These are phyloP conservation scores for Eulemur macaco DNA, from an alignment of 2,113 vertebrate genomes.

Conservation along the genomic window DNA sequence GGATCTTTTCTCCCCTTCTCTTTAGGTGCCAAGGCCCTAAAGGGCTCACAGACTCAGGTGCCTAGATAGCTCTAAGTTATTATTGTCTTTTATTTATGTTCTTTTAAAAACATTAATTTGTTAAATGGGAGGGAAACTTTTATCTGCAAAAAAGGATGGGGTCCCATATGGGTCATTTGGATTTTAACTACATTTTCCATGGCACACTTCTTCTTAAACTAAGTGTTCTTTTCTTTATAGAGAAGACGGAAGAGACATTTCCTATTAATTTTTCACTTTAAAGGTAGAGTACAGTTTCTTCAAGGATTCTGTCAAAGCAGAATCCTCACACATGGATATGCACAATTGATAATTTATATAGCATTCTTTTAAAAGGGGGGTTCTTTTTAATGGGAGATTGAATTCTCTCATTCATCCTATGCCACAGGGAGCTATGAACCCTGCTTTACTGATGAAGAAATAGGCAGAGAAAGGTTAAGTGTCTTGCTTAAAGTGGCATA, in stretches of 20 bases:
- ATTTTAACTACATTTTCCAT: conserved; percentile 44
- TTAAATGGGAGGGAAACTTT: conserved; percentile 52
- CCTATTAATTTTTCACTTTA: conserved; percentile 15
- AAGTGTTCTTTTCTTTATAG: conserved; percentile 24
- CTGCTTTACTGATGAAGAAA: neutral
- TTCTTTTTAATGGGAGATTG: neutral
- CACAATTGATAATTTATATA: neutral
- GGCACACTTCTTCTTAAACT: neutral
- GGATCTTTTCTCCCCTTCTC: neutral
- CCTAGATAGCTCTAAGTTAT: conserved; percentile 50
- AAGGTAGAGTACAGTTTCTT: neutral
- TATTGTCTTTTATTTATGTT: conserved; percentile 64
- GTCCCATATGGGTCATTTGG: conserved; percentile 7
- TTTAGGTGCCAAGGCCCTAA: conserved; percentile 60
- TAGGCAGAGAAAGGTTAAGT: neutral
- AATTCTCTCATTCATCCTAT: neutral
- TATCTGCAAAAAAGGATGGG: conserved; percentile 36
- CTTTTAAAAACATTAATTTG: conserved; percentile 49
- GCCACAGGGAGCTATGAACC: neutral
- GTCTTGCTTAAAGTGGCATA: neutral
- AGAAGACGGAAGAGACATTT: neutral
- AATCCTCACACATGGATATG: neutral
- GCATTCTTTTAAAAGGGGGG: neutral
- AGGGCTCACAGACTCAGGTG: conserved; percentile 68
- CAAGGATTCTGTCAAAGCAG: neutral